A percentile compares a stretch with the other conserved stretches of the same genome.
phyloP scores from a whole-genome alignment of 1,140 invertebrate genomes.

The Aphis gossypii region DNA sequence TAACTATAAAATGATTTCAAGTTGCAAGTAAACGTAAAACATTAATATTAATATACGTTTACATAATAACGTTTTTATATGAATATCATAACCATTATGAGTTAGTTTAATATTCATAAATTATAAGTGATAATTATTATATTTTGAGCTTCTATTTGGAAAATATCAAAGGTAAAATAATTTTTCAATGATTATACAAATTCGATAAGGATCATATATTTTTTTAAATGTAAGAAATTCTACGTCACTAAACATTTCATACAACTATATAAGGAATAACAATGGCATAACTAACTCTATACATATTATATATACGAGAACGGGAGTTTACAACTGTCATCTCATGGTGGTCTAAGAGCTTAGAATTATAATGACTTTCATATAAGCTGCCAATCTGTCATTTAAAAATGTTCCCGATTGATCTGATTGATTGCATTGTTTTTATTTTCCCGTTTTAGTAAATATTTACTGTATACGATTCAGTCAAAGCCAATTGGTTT shows the following conservation, averaged over 20 bases:
- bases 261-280: slow-evolving; percentile 28
- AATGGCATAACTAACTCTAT: neutral
- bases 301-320: neutral
- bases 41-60: too few species aligned
- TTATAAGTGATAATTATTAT: neutral
- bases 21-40: too few species aligned
- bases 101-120: neutral
- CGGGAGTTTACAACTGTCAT: neutral
- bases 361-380: slow-evolving; percentile 16
- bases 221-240: neutral
- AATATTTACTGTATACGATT: neutral
- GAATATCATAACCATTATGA: neutral
- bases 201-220: neutral
- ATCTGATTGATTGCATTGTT: neutral
- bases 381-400: slow-evolving; percentile 15
- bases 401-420: neutral
- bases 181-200: neutral
- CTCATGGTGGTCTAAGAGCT: slow-evolving; percentile 19
- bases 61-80: too few species aligned
- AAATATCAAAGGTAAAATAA: neutral
- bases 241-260: neutral
- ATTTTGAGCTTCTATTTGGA: neutral
- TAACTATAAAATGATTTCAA: neutral
- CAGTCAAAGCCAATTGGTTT: neutral
- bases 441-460: neutral